phyloP scores from a whole-genome alignment of 1,140 invertebrate genomes.

The Lepidurus couesii region DNA sequence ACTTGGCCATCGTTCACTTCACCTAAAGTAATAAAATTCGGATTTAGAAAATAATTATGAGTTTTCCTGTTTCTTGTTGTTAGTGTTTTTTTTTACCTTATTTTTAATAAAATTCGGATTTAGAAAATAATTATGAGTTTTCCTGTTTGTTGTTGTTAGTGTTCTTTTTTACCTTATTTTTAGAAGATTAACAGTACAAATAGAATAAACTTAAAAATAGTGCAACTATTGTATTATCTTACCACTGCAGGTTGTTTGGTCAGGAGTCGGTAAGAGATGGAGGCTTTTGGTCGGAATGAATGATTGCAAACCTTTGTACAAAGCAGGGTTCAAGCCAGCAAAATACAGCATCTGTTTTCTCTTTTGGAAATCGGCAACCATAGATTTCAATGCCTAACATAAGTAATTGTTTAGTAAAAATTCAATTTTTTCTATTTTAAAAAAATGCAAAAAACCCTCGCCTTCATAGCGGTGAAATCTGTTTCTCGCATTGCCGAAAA shows the following conservation, averaged over 20 bases:
- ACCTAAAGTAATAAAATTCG: no score
- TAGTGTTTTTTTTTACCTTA: no score
- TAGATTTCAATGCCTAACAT: neutral
- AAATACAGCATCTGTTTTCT: neutral
- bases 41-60: no score
- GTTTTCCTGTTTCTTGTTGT: no score
- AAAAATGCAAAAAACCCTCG: neutral
- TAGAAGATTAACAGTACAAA: no score
- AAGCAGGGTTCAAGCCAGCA: neutral
- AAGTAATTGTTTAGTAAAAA: neutral
- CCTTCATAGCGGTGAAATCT: conserved; percentile 1
- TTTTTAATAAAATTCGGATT: no score
- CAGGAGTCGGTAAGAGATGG: neutral
- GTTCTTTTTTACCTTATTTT: no score
- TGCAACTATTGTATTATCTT: neutral
- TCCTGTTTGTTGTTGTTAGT: no score
- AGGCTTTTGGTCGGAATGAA: neutral
- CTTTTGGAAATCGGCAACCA: neutral
- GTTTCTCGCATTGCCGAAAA: neutral
- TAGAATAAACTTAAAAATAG: no score
- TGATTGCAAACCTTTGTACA: neutral
- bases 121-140: no score
- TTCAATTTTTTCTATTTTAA: neutral
- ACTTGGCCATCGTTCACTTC: no score
- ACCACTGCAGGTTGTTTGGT: neutral